Evolutionary conservation across 2,113 vertebrate species (phyloP).

Genomic region (Conger conger): DNA sequence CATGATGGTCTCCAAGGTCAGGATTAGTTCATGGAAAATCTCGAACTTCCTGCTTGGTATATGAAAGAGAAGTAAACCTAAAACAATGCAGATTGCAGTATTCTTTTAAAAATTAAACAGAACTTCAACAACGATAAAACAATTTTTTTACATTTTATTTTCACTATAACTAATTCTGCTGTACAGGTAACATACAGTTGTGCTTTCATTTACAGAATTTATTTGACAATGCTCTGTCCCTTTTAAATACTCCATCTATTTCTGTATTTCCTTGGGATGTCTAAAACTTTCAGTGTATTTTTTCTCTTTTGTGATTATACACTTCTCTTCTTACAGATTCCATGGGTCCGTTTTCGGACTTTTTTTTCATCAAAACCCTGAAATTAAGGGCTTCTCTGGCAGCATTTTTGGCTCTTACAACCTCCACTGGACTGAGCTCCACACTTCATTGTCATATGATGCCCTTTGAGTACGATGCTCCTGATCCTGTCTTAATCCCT

Average conservation of each 20-base stretch:
- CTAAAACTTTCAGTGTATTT: neutral
- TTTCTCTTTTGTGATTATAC: slow-evolving; percentile 1
- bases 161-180: neutral
- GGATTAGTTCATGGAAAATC: neutral
- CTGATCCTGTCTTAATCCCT: neutral
- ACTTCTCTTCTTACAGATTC: slow-evolving; percentile 1
- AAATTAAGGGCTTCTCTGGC: slow-evolving; percentile 1
- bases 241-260: neutral
- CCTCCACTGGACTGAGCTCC: neutral
- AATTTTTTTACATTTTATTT: neutral
- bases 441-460: neutral
- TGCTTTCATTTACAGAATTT: neutral
- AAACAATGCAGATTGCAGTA: neutral
- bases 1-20: neutral
- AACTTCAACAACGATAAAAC: no score
- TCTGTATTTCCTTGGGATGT: neutral
- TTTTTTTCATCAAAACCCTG: neutral
- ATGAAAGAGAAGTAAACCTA: neutral
- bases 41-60: neutral
- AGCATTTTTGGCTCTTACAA: neutral
- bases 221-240: neutral
- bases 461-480: neutral
- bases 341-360: neutral
- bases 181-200: neutral
- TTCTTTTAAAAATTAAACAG: neutral